These are phyloP conservation scores for Lepidocyrtoides sp. DNA, from an alignment of 2,888 invertebrate species.

Conservation along the genomic window DNA sequence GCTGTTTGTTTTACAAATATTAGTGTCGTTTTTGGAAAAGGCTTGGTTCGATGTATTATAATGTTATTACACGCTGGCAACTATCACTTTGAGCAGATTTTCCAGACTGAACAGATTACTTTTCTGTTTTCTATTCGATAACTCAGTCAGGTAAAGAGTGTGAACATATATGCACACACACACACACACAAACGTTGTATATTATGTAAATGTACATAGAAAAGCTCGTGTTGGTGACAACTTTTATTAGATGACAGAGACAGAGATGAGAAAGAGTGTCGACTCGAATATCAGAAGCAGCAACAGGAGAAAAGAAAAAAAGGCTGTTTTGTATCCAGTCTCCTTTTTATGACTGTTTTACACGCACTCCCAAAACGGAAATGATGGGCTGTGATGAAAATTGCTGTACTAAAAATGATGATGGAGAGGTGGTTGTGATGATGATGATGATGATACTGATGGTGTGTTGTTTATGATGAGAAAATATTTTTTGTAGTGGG, in stretches of 20 bases:
- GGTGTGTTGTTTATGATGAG: not conserved
- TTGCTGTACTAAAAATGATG: no score
- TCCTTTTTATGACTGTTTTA: slow-evolving; percentile 1
- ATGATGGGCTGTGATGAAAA: slow-evolving; percentile 28
- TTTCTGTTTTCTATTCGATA: no score
- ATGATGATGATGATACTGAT: not conserved
- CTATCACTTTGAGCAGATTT: slow-evolving; percentile 1
- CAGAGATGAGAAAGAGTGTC: not conserved
- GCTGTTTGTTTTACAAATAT: slow-evolving; percentile 14
- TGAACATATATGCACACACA: not conserved
- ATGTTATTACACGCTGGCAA: not conserved
- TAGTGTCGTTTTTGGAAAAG: no score
- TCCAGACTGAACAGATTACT: not conserved
- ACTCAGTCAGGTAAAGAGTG: not conserved
- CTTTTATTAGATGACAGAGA: not conserved
- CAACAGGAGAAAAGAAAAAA: slow-evolving; percentile 22
- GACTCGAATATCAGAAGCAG: not conserved
- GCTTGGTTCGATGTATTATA: no score
- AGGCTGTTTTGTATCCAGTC: not conserved
- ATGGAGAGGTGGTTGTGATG: not conserved
- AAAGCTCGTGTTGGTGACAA: not conserved
- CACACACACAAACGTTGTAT: not conserved
- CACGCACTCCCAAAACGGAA: slow-evolving; percentile 27
- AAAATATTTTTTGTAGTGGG: not conserved
- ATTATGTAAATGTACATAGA: no score